Evolutionary conservation across 1,140 invertebrate genomes (phyloP).

Genomic region (Zaprionus inermis): DNA sequence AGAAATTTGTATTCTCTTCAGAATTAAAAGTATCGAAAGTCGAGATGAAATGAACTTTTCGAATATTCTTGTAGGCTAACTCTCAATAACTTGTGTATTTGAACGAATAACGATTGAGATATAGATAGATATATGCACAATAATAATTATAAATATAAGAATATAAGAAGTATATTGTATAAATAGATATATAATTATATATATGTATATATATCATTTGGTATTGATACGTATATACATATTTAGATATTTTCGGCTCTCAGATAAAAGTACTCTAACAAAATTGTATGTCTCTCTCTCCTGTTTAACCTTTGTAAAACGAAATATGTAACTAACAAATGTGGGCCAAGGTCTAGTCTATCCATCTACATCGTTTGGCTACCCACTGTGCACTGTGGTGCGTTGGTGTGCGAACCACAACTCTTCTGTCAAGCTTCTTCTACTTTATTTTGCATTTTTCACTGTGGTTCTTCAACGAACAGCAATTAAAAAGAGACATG

Average conservation of each 20-base stretch:
- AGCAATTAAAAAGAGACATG: constrained; percentile 72
- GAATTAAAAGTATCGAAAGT: constrained; percentile 1
- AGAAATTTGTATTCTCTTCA: constrained; percentile 46
- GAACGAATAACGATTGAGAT: constrained; percentile 69
- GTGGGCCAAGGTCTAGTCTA: constrained; percentile 43
- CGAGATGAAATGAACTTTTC: constrained; percentile 58
- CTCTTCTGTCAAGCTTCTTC: constrained; percentile 26
- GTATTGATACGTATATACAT: constrained; percentile 47
- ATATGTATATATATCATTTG: constrained; percentile 45
- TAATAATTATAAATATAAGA: constrained; percentile 27
- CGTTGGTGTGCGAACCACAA: constrained; percentile 13
- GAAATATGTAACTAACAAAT: constrained; percentile 40
- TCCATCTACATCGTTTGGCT: constrained; percentile 6
- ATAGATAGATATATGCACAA: constrained; percentile 61
- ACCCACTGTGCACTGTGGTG: constrained; percentile 22
- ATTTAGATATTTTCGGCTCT: constrained; percentile 69
- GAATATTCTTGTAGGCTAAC: constrained; percentile 72
- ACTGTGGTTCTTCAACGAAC: constrained; percentile 58
- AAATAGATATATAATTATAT: constrained; percentile 44
- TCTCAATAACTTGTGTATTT: constrained; percentile 68
- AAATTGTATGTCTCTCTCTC: constrained; percentile 73
- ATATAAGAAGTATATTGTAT: constrained; percentile 32
- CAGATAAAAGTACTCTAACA: constrained; percentile 66
- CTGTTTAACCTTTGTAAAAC: constrained; percentile 66
- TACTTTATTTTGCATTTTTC: constrained; percentile 20